phyloP scores from a whole-genome alignment of 1,140 invertebrate genomes.

The Atta colombica region DNA sequence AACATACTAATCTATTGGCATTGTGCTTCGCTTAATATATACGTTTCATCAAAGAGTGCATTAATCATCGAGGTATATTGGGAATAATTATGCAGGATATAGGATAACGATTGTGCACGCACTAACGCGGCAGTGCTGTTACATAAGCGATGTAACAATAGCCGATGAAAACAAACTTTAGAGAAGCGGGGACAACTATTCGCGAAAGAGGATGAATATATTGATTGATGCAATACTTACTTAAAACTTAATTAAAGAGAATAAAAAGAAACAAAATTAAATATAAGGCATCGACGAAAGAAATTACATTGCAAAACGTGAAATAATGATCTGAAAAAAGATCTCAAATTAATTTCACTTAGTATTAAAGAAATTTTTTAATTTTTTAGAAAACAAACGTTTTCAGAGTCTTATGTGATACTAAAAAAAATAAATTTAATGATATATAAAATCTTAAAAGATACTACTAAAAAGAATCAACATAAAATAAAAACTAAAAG shows the following conservation, averaged over 20 bases:
- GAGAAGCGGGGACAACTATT: background rate
- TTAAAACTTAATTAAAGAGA: background rate
- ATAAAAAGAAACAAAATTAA: background rate
- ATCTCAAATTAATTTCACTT: background rate
- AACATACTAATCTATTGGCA: slow-evolving; percentile 73
- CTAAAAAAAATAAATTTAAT: background rate
- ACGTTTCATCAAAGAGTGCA: slow-evolving; percentile 56
- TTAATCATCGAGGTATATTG: slow-evolving; percentile 68
- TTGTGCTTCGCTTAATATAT: slow-evolving; percentile 72
- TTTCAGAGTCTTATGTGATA: background rate
- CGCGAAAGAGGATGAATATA: background rate
- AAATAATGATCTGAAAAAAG: background rate
- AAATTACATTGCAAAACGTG: background rate
- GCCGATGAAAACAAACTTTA: background rate
- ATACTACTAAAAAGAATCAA: background rate
- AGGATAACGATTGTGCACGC: slow-evolving; percentile 54
- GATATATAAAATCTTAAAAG: background rate
- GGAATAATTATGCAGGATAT: slow-evolving; percentile 62
- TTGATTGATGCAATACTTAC: slow-evolving; percentile 7
- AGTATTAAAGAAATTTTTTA: background rate
- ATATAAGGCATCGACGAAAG: slow-evolving; percentile 22
- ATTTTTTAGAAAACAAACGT: background rate
- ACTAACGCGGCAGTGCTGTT: slow-evolving; percentile 13
- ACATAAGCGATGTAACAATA: slow-evolving; percentile 16
- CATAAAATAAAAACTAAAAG: background rate